These are phyloP conservation scores for Holacanthella duospinosa DNA, from an alignment of 2,888 invertebrate genomes.

Conservation along the genomic window DNA sequence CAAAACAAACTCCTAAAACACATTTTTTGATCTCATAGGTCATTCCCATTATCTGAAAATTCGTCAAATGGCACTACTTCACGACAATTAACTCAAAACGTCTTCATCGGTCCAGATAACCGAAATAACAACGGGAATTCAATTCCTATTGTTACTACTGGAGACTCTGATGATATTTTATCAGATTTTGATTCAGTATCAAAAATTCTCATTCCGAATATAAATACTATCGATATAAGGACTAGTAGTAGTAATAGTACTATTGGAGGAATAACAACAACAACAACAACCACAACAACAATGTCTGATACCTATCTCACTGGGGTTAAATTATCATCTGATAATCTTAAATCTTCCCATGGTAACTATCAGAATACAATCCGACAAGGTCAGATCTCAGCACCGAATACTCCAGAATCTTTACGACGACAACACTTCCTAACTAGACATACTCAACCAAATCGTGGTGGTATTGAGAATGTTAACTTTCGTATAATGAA, in stretches of 20 bases:
- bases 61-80: no score
- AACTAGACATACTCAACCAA: constrained; percentile 24
- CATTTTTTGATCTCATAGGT: no score
- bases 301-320: constrained; percentile 35
- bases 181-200: background rate
- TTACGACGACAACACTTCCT: constrained; percentile 32
- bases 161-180: background rate
- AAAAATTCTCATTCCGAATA: background rate
- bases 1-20: no score
- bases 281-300: constrained; percentile 10
- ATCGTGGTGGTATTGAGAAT: constrained; percentile 17
- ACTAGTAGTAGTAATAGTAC: no score
- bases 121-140: no score
- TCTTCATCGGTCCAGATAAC: no score
- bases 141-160: no score
- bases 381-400: constrained; percentile 31
- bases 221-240: no score
- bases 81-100: no score
- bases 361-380: constrained; percentile 26
- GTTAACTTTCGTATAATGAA: constrained; percentile 19
- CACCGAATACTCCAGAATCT: constrained; percentile 36
- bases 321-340: constrained; percentile 30
- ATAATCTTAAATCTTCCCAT: constrained; percentile 21
- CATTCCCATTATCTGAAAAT: no score
- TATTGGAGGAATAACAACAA: no score